phyloP scores from a whole-genome alignment of 2,888 invertebrate species.

The Sminthurides aquaticus region DNA sequence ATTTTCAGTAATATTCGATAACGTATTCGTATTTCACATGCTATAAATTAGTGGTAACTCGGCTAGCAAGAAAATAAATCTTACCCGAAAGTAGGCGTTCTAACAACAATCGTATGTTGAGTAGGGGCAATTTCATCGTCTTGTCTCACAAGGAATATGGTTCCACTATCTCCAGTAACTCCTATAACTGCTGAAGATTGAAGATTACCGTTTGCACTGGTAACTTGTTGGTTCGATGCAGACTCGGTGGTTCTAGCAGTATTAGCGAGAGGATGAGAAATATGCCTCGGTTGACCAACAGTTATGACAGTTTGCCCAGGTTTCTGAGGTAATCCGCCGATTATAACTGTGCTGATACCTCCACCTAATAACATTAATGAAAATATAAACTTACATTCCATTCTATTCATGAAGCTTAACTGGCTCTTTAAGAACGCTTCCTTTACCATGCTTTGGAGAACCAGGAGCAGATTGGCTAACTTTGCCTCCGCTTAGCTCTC shows the following conservation, averaged over 20 bases:
- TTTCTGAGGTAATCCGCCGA: conserved; percentile 19
- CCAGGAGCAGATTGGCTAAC: conserved; percentile 59
- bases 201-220: background rate
- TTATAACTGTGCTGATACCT: conserved; percentile 36
- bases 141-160: conserved; percentile 35
- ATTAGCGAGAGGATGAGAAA: background rate
- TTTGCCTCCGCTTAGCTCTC: conserved; percentile 42
- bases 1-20: too few species aligned
- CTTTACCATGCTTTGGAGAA: conserved; percentile 52
- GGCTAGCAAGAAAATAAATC: too few species aligned
- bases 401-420: too few species aligned
- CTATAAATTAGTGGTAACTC: too few species aligned
- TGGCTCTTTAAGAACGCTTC: too few species aligned
- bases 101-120: conserved; percentile 40
- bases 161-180: conserved; percentile 27
- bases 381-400: too few species aligned
- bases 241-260: background rate
- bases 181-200: conserved; percentile 8
- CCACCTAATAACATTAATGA: too few species aligned
- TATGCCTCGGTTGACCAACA: conserved; percentile 21
- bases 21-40: too few species aligned
- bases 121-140: conserved; percentile 37
- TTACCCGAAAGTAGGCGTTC: conserved; percentile 39
- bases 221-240: background rate
- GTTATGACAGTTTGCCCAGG: conserved; percentile 15